Conservation (phyloP, 2,797 vertebrate species). For the Chrysolophus pictus region DNA sequence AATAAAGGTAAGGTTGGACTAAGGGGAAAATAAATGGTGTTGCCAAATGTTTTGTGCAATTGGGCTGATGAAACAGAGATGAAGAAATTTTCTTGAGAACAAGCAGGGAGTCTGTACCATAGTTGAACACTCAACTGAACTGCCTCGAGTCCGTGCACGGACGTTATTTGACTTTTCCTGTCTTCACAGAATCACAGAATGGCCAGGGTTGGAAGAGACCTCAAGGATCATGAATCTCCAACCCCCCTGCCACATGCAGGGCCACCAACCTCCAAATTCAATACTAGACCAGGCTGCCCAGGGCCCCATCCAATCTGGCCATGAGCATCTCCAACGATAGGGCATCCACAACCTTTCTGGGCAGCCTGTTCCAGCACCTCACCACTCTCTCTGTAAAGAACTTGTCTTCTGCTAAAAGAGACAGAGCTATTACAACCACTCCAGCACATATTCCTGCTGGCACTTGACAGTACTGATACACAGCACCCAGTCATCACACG, state of each 20-base stretch:
- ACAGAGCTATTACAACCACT: not conserved
- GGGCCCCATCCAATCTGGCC: too few species aligned
- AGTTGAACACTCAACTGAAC: not conserved
- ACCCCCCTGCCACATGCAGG: too few species aligned
- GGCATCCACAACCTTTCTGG: too few species aligned
- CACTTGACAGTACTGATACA: not conserved
- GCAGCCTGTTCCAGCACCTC: too few species aligned
- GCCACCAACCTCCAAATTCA: too few species aligned
- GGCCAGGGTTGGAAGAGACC: too few species aligned
- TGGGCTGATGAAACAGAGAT: not conserved
- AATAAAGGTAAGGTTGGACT: not conserved
- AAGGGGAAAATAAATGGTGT: not conserved
- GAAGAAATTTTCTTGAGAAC: not conserved
- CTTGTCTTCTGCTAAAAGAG: conserved; percentile 11
- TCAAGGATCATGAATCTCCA: too few species aligned
- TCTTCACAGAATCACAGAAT: not conserved
- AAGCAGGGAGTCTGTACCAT: not conserved
- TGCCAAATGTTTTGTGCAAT: not conserved
- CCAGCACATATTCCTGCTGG: not conserved
- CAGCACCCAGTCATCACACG: not conserved
- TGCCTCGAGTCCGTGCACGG: not conserved
- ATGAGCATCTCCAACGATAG: too few species aligned
- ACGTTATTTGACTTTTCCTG: not conserved
- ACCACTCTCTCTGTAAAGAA: too few species aligned
- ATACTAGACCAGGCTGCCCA: too few species aligned